Percentiles rank a stretch among this genome's conserved stretches.
Conservation (phyloP, 2,888 invertebrate species). For the Eristalinus sepulchralis region DNA sequence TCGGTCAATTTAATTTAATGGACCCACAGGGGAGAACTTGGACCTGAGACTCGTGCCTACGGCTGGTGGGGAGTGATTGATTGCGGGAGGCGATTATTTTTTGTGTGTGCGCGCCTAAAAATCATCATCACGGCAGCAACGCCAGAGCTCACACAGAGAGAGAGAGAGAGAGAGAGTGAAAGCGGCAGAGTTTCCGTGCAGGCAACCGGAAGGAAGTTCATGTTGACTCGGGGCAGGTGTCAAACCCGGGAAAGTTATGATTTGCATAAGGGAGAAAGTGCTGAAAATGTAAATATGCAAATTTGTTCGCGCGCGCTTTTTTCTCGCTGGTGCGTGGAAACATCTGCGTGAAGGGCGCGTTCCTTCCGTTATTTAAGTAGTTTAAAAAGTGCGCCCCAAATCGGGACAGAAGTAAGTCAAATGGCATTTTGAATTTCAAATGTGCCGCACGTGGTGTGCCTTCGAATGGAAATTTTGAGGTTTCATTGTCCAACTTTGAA, state of each 20-base stretch:
- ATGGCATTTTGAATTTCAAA: constrained; percentile 43
- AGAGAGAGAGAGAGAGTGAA: neutral
- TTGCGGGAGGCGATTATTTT: constrained; percentile 41
- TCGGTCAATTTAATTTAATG: constrained; percentile 57
- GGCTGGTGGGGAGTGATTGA: constrained; percentile 26
- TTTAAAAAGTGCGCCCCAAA: constrained; percentile 15
- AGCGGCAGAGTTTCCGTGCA: constrained; percentile 40
- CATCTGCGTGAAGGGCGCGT: neutral
- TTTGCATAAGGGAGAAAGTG: constrained; percentile 47
- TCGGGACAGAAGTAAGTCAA: neutral
- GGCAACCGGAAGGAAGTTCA: constrained; percentile 56
- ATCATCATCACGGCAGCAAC: too few relatives aligned
- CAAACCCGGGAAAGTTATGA: constrained; percentile 36
- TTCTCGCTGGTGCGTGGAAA: constrained; percentile 1
- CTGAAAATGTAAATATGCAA: constrained; percentile 46
- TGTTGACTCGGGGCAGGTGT: constrained; percentile 57
- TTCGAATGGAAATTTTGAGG: constrained; percentile 5
- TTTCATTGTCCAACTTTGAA: neutral
- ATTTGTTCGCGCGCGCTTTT: constrained; percentile 22
- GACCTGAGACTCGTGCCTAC: too few relatives aligned
- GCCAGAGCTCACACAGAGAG: neutral
- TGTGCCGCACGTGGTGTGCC: constrained; percentile 24
- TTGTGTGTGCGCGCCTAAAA: neutral
- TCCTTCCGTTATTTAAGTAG: neutral
- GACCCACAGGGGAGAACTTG: neutral